These are phyloP conservation scores for Micrasema longulum DNA, from an alignment of 1,140 invertebrate species.

Conservation along the genomic window DNA sequence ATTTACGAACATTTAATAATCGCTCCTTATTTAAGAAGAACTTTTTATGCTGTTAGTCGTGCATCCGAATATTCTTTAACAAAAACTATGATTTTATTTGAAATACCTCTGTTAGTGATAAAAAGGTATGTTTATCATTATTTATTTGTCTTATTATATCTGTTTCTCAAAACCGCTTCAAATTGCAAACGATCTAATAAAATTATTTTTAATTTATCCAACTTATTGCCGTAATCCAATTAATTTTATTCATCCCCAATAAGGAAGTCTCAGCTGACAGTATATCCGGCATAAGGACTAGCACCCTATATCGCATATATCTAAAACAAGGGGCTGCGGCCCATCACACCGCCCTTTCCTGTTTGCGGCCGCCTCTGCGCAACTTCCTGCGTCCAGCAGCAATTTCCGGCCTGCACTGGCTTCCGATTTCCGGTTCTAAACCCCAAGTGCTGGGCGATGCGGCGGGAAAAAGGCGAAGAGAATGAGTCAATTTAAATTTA, in stretches of 20 bases:
- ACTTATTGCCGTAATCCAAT: not conserved
- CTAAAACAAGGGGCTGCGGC: constrained; percentile 8
- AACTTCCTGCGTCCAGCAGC: constrained; percentile 13
- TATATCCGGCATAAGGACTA: not conserved
- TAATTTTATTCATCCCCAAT: not conserved
- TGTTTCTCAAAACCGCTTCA: not conserved
- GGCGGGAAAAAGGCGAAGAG: constrained; percentile 16
- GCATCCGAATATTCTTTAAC: too few relatives aligned
- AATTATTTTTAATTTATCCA: not conserved
- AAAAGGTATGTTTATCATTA: too few relatives aligned
- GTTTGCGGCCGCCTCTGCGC: constrained; percentile 16
- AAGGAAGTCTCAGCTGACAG: constrained; percentile 4
- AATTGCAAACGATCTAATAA: not conserved
- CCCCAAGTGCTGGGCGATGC: constrained; percentile 32
- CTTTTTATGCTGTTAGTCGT: too few relatives aligned
- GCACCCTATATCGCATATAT: not conserved
- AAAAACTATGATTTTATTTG: too few relatives aligned
- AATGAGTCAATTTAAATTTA: not conserved
- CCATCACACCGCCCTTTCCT: constrained; percentile 12
- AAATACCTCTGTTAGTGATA: too few relatives aligned
- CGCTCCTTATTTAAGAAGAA: too few relatives aligned
- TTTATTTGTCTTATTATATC: too few relatives aligned
- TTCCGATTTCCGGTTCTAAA: constrained; percentile 49
- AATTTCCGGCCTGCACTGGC: constrained; percentile 49
- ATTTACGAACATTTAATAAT: too few relatives aligned